Base-by-base conservation (phyloP, 2,113 vertebrate species). In the Empidonax alnorum region DNA sequence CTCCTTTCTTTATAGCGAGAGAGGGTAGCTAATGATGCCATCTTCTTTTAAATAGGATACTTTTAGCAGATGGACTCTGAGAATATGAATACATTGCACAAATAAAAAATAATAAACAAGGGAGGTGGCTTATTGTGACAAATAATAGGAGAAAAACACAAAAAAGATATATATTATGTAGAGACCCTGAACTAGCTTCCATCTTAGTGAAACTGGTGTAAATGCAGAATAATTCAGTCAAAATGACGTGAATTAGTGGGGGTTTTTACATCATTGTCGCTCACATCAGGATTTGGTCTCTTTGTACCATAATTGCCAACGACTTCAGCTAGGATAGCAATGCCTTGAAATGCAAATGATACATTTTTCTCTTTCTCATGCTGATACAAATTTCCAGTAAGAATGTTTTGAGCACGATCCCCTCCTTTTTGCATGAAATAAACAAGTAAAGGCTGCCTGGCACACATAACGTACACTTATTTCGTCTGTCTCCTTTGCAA, bases 51-150 rank as follows among this genome's bases (percentile, higher is more conserved):
- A 97, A 97, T 97, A 97, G 97, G 97, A 97, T 98, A 95, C 97
- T 97, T 98, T 94, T 96, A 98, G 97, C 98, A 98, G 98, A 98
- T 98, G 98, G 98, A 98, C 97, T 97, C 92, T 80, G 93, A 96
- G 95, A 96, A 95, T 96, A 97, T 96, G 97, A 97, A 96, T 95
- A 86, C 71, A 37, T 97, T 96, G 84, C 92, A 94, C 96, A 78
- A 95, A 97, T 93, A 95, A 94, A 94, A 90, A 88, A 77, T 92
- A 85, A 94, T 95, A 93, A 91, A 87, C 76, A 92, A 96, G 97
- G 53, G 84, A 89, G 58, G 68, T 83, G 71, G 83, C 47, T 96
- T 69, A 75, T 91, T 94, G 91, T 58, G 83, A 68, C 71, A 77
- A 93, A 95, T 68, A 73, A 80, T 87, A 81, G 79, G 47, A 82